These are phyloP conservation scores for Acropternis orthonyx DNA, from an alignment of 2,797 vertebrate genomes.

Conservation along the genomic window DNA sequence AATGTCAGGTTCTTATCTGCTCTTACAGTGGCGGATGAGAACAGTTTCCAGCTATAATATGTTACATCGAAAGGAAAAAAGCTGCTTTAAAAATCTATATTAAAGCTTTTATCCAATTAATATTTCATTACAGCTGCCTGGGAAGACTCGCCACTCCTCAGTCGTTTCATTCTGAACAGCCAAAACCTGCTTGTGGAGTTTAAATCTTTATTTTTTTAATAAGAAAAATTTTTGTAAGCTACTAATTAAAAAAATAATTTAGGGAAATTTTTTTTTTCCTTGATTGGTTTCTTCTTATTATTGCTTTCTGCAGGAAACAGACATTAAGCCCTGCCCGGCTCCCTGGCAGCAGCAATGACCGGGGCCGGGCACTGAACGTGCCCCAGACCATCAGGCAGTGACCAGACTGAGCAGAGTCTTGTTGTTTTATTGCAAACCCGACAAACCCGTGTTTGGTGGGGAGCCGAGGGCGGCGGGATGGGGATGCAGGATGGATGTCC, in stretches of 20 bases:
- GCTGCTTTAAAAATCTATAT: slow-evolving; percentile 20
- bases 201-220: background rate
- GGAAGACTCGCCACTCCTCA: background rate
- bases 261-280: slow-evolving; percentile 3
- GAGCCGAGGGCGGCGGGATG: background rate
- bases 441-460: background rate
- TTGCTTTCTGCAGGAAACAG: background rate
- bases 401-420: background rate
- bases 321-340: background rate
- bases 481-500: background rate
- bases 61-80: background rate
- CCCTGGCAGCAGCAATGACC: background rate
- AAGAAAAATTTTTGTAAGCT: background rate
- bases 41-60: background rate
- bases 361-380: background rate
- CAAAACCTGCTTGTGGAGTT: background rate
- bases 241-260: slow-evolving; percentile 43
- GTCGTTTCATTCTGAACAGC: background rate
- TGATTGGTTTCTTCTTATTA: background rate
- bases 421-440: background rate
- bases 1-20: background rate
- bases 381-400: background rate
- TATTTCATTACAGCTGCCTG: slow-evolving; percentile 27
- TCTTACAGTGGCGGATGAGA: background rate
- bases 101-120: slow-evolving; percentile 60